Evolutionary conservation across 2,797 vertebrate genomes (phyloP).

Genomic region (Poecilia picta): DNA sequence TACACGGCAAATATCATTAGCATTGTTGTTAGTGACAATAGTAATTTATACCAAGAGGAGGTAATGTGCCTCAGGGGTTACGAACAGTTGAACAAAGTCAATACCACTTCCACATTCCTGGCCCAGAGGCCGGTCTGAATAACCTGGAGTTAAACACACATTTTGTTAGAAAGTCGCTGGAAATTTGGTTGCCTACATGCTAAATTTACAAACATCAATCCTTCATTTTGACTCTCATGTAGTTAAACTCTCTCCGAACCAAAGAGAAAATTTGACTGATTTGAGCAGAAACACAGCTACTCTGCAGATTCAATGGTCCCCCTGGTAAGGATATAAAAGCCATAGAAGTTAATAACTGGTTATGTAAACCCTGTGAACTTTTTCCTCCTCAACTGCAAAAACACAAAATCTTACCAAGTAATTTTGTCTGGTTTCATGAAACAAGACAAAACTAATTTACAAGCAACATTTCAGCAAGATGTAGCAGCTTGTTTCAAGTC

Average conservation of each 20-base stretch:
- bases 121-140: slow-evolving; percentile 5
- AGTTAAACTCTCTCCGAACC: neutral
- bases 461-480: no score
- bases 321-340: neutral
- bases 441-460: no score
- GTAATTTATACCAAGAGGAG: slow-evolving; percentile 43
- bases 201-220: neutral
- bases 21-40: slow-evolving; percentile 46
- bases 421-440: no score
- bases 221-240: neutral
- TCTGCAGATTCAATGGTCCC: neutral
- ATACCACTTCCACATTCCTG: slow-evolving; percentile 23
- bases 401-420: no score
- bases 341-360: neutral
- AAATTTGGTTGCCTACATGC: neutral
- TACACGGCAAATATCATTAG: slow-evolving; percentile 64
- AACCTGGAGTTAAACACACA: neutral
- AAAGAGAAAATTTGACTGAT: neutral
- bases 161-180: neutral
- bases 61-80: slow-evolving; percentile 10
- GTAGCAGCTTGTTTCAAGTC: no score
- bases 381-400: no score
- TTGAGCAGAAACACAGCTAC: neutral
- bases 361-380: neutral
- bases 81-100: slow-evolving; percentile 42